phyloP scores from a whole-genome alignment of 2,888 invertebrate genomes.

The Smittia aterrima region DNA sequence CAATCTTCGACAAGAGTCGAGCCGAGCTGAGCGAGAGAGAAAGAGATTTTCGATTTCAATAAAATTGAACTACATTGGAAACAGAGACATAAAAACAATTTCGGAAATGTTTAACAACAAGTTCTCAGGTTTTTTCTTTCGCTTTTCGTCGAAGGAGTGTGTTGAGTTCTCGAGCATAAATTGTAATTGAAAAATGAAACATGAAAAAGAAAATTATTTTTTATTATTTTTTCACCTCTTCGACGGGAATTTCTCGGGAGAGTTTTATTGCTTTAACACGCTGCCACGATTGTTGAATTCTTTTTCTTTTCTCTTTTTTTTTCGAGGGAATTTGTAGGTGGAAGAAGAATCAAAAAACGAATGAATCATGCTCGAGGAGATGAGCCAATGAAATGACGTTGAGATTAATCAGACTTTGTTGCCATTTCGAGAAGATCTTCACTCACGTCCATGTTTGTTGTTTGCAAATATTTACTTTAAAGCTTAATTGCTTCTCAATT shows the following conservation, averaged over 20 bases:
- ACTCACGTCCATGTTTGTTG: neutral
- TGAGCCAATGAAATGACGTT: slow-evolving; percentile 22
- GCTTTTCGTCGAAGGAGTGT: neutral
- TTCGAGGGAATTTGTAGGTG: slow-evolving; percentile 6
- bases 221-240: slow-evolving; percentile 36
- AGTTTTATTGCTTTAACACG: slow-evolving; percentile 39
- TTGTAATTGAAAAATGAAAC: slow-evolving; percentile 13
- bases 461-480: slow-evolving; percentile 7
- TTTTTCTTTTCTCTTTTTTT: neutral
- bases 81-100: slow-evolving; percentile 28
- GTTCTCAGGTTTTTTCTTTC: slow-evolving; percentile 3
- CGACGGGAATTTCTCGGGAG: neutral
- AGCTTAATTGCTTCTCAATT: neutral
- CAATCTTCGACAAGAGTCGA: slow-evolving; percentile 13
- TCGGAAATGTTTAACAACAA: slow-evolving; percentile 35
- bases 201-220: slow-evolving; percentile 23
- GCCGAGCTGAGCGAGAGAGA: too few species aligned
- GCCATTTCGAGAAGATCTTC: neutral
- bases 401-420: slow-evolving; percentile 4
- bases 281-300: slow-evolving; percentile 30
- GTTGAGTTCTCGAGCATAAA: neutral
- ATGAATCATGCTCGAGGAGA: slow-evolving; percentile 31
- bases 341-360: neutral
- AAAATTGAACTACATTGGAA: slow-evolving; percentile 22
- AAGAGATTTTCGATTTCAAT: slow-evolving; percentile 4